Base-by-base conservation (phyloP, 1,140 invertebrate genomes). In the Oryctes rhinoceros region DNA sequence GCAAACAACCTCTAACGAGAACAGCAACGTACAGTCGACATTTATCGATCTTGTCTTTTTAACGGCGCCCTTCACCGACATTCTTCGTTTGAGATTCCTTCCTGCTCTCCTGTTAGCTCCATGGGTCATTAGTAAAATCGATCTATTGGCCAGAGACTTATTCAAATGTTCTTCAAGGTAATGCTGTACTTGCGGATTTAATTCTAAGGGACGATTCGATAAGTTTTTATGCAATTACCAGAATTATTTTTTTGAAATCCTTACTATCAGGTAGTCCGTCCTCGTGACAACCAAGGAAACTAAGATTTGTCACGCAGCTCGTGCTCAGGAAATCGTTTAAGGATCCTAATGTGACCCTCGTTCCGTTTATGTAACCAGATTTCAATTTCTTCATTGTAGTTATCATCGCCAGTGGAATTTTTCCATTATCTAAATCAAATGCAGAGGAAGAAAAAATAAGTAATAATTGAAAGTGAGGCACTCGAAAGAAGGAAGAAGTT, bases 351-450 rank as follows among this genome's bases (percentile, higher is more conserved):
- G 96, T 96, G 0, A 99, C 97, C 87, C 97, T 94, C 18, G 98
- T 99, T 37, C 98, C 98, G 88, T 98, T 98, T 65, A 99, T 98
- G 86, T 99, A 99, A 35, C 98, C 98, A 83, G 97, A 99, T 88
- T 98, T 98, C 1, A 99, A 89, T 89, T 99, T 99, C 86, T 98
- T 98, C 90, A 99, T 97, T 4, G 98, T 99, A 18, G 97, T 97
- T 83, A 99, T 94, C 92, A 99, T 96, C 0, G 97, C 96, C 85
- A 96, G 90, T 6, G 97, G 97, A 78, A 98, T 94, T 88, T 94
- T 95, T 76, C 95, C 95, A 89, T 97, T 93, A 90, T 99, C 97
- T 98, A 88, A 82, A 44, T 44, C 5, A 44, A 4, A 10, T 5
- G 5, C 9, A 44, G 5, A 44, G 39, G 39, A 44, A 44, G n/a